Percentiles rank a stretch among this genome's conserved stretches.
These are phyloP conservation scores for Chaunax sp. DNA, from an alignment of 2,797 vertebrate species.

Conservation along the genomic window DNA sequence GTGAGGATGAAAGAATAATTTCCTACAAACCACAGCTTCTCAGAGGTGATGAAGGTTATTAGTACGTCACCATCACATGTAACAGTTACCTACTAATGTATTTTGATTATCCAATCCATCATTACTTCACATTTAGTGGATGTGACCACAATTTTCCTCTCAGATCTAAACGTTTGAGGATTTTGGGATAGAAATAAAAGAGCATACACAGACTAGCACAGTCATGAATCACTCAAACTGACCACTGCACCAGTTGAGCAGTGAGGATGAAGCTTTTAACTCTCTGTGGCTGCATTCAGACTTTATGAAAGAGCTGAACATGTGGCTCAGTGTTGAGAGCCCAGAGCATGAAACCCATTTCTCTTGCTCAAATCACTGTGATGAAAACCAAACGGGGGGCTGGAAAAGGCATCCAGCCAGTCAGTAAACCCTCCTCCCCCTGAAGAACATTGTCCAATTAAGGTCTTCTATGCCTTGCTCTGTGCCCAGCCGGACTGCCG, in stretches of 20 bases:
- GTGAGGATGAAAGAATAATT: slow-evolving; percentile 19
- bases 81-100: not conserved
- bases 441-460: slow-evolving; percentile 76
- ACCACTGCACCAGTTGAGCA: slow-evolving; percentile 6
- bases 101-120: slow-evolving; percentile 12
- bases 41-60: slow-evolving; percentile 27
- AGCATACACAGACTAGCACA: not conserved
- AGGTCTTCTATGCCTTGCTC: slow-evolving; percentile 67
- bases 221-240: slow-evolving; percentile 12
- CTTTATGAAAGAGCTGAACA: slow-evolving; percentile 40
- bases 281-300: slow-evolving; percentile 24
- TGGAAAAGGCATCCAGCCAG: slow-evolving; percentile 34
- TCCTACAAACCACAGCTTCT: slow-evolving; percentile 23
- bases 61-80: slow-evolving; percentile 15
- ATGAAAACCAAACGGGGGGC: slow-evolving; percentile 71
- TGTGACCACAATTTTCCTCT: not conserved
- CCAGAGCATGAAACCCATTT: slow-evolving; percentile 50
- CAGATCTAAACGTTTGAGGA: not conserved
- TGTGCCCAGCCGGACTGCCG: slow-evolving; percentile 51
- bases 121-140: slow-evolving; percentile 4
- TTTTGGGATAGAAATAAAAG: not conserved
- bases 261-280: slow-evolving; percentile 20
- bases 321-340: slow-evolving; percentile 53
- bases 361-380: slow-evolving; percentile 64
- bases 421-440: slow-evolving; percentile 35